phyloP scores from a whole-genome alignment of 1,140 invertebrate genomes.

The Alviniconcha marisindica region DNA sequence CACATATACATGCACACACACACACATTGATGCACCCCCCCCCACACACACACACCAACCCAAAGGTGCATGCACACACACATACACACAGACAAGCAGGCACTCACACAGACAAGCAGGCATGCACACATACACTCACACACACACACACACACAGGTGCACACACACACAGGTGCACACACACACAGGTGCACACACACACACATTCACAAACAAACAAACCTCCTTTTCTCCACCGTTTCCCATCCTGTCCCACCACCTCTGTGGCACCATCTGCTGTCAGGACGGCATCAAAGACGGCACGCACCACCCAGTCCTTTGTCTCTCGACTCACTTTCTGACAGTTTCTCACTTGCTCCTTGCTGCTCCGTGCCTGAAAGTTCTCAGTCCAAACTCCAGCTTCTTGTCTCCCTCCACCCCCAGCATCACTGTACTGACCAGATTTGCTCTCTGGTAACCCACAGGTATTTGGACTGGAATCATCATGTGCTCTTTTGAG shows the following conservation, averaged over 20 bases:
- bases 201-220: background rate
- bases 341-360: constrained; percentile 91
- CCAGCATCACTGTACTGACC: background rate
- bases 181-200: background rate
- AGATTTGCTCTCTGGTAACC: background rate
- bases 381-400: constrained; percentile 75
- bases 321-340: constrained; percentile 84
- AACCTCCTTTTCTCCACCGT: constrained; percentile 83
- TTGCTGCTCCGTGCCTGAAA: constrained; percentile 83
- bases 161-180: too few species aligned
- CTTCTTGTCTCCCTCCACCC: background rate
- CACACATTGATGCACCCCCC: too few species aligned
- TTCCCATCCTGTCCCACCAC: constrained; percentile 66
- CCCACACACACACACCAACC: background rate
- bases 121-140: background rate
- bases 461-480: too few species aligned
- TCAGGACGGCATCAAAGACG: constrained; percentile 80
- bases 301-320: constrained; percentile 81
- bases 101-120: background rate
- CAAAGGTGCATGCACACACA: background rate
- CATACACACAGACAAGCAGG: too few species aligned
- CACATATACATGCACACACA: too few species aligned
- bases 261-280: constrained; percentile 71
- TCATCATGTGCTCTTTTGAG: background rate
- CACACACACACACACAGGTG: background rate